These are phyloP conservation scores for Blastomussa wellsi DNA, from an alignment of 92 coral and sea anemone genomes.

Conservation along the genomic window DNA sequence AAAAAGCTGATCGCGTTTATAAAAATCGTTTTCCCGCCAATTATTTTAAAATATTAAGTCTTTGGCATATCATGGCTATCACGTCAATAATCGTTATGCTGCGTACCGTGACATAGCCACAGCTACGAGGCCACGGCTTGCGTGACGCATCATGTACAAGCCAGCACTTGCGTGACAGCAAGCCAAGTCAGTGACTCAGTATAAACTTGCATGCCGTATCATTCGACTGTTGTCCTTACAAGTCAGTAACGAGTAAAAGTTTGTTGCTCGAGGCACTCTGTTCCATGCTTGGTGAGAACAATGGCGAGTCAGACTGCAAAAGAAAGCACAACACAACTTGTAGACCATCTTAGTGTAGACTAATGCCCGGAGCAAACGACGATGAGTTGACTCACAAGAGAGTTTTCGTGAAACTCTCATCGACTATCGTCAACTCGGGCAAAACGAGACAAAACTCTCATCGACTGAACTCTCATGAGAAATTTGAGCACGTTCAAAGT, in stretches of 20 bases:
- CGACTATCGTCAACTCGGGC: no score
- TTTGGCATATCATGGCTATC: not conserved
- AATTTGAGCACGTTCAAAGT: no score
- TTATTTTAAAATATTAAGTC: not conserved
- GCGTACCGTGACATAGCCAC: not conserved
- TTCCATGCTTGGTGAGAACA: constrained; percentile 57
- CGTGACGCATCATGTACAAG: not conserved
- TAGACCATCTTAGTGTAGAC: no score
- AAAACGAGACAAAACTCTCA: no score
- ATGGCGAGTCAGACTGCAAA: constrained; percentile 48
- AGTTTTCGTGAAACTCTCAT: no score
- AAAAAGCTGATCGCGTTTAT: not conserved
- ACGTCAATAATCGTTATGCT: not conserved
- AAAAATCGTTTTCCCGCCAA: not conserved
- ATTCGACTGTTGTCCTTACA: constrained; percentile 32
- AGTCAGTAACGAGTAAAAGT: constrained; percentile 63
- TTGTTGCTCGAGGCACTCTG: constrained; percentile 66
- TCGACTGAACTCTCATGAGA: no score
- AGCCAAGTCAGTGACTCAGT: not conserved
- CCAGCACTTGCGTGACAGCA: not conserved
- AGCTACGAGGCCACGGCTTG: not conserved
- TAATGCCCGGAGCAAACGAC: no score
- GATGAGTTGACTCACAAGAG: no score
- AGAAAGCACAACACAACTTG: not conserved
- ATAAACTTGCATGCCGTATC: not conserved